Base-by-base conservation (phyloP, 2,113 vertebrate genomes). In the Thunnus maccoyii region DNA sequence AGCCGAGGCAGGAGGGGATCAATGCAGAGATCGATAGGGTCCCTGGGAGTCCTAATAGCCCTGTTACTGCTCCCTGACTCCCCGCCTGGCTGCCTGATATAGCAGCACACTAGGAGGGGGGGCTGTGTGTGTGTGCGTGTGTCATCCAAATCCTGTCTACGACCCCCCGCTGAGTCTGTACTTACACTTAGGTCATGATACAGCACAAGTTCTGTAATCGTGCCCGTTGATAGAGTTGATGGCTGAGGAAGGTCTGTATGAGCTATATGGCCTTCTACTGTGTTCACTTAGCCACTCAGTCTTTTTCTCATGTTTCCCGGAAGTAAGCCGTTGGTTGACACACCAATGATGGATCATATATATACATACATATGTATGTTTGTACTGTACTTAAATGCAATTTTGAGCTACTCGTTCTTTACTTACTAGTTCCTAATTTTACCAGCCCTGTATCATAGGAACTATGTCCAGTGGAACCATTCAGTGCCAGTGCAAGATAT, bases 21-120 rank as follows among this genome's bases (percentile, higher is more conserved):
- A 93, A 94, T 94, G 85, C 85, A 80, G 73, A 85, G 92, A 94
- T 93, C 92, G 84, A 94, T 94, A 86, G 89, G 92, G 90, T 93
- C 91, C 89, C 90, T 86, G 89, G 88, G 90, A 92, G 88, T 92
- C 88, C 87, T 94, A 93, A 92, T 92, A 88, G 92, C 88, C 90
- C 89, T 84, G 92, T 92, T 93, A 92, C 91, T 89, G 88, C 90
- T 91, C 87, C 86, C 89, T 89, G 92, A 89, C 91, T 90, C 86
- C 89, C 90, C 58, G 89, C 79, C 87, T 89, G 83, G 77, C 78
- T 84, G 80, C 68, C 82, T 86, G 78, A 92, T 91, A 87, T 81
- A 85, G 84, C 88, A 78, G 83, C 79, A 61, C 73, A 22, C 62
- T 50, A n/a, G 83, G 52, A 10, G 48, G 77, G 56, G 47, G 52